Evolutionary conservation across 1,140 invertebrate genomes (phyloP).

Genomic region (Saccostrea cuccullata): DNA sequence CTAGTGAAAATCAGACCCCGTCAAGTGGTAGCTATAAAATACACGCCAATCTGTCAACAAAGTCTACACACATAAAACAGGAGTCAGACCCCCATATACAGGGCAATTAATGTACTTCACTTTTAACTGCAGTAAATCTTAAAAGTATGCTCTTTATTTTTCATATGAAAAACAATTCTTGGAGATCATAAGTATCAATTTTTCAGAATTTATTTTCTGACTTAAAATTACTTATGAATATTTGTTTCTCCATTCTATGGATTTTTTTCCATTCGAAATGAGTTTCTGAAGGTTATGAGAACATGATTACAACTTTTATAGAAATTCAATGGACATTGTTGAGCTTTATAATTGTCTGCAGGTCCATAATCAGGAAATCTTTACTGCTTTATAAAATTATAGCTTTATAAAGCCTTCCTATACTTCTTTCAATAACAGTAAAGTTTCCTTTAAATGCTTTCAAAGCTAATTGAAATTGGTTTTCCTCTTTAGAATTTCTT

Average conservation of each 20-base stretch:
- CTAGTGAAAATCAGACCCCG: neutral
- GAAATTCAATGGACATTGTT: too few relatives aligned
- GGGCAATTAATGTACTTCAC: neutral
- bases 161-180: too few relatives aligned
- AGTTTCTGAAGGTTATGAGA: too few relatives aligned
- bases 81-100: neutral
- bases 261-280: too few relatives aligned
- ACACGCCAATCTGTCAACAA: constrained; percentile 12
- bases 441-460: neutral
- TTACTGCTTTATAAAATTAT: neutral
- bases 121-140: neutral
- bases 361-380: neutral
- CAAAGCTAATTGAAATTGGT: constrained; percentile 24
- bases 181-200: neutral
- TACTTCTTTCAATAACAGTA: neutral
- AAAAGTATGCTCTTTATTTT: too few relatives aligned
- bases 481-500: neutral
- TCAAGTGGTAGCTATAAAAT: constrained; percentile 2
- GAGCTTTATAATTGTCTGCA: neutral
- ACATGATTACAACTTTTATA: too few relatives aligned
- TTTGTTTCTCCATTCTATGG: too few relatives aligned
- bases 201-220: neutral
- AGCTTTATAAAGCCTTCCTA: neutral
- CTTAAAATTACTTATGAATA: too few relatives aligned
- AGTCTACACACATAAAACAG: too few relatives aligned